Evolutionary conservation across 2,797 vertebrate species (phyloP).

Genomic region (Trematomus bernacchii): DNA sequence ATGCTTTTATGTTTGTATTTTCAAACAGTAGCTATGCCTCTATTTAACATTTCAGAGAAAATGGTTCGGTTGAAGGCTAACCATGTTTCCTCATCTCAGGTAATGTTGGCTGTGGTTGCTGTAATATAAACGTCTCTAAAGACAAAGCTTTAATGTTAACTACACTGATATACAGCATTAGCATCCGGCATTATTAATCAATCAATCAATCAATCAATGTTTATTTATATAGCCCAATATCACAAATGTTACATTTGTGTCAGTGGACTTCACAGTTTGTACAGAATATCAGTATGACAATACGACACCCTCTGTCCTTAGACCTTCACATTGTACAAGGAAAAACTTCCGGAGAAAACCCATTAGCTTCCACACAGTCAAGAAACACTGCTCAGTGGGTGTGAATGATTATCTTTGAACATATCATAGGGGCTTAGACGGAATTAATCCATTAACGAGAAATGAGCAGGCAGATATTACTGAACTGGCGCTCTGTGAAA

Average conservation of each 20-base stretch:
- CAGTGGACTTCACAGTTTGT: too few relatives aligned
- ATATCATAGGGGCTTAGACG: not conserved
- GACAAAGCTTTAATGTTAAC: not conserved
- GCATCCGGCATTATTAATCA: too few relatives aligned
- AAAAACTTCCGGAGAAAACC: too few relatives aligned
- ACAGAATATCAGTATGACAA: too few relatives aligned
- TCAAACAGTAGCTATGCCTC: not conserved
- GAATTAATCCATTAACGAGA: not conserved
- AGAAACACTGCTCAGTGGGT: not conserved
- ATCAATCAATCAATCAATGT: too few relatives aligned
- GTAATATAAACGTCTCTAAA: not conserved
- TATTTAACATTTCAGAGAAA: not conserved
- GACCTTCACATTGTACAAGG: too few relatives aligned
- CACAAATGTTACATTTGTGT: too few relatives aligned
- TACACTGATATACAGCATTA: not conserved
- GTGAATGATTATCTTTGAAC: not conserved
- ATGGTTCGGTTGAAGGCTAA: not conserved
- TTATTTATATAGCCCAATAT: too few relatives aligned
- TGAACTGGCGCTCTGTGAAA: not conserved
- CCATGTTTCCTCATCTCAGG: not conserved
- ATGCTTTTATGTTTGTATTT: not conserved
- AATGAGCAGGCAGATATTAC: slow-evolving; percentile 10
- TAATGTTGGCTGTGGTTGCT: not conserved
- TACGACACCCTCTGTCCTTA: too few relatives aligned
- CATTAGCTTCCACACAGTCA: not conserved